Base-by-base conservation (phyloP, 1,140 invertebrate genomes). In the Sarcophaga bullata region DNA sequence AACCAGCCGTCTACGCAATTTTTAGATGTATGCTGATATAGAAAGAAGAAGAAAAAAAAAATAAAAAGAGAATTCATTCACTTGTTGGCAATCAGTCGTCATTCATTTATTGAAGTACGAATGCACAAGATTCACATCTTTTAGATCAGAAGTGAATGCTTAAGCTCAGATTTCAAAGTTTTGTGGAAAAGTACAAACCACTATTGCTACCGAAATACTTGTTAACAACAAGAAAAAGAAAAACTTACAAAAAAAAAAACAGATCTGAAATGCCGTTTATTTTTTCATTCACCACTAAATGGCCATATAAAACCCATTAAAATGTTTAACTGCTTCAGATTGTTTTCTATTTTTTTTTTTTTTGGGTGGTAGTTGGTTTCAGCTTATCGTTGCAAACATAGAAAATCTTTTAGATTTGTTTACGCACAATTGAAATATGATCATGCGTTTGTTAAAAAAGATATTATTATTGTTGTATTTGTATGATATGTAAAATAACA, bases 121-220 rank as follows among this genome's bases (percentile, higher is more conserved):
- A 19, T 68, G 4, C 1, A 52, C 50, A 52, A 17, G n/a, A 19
- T 68, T 68, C 62, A 68, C 62, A 68, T 68, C 15, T 68, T n/a
- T 68, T 25, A 68, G 62, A 19, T 68, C n/a, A 68, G n/a, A 68
- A 68, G 62, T 68, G 62, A 68, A 68, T 68, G 62, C 17, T 68
- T 68, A 68, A 19, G 62, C 62, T 68, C 62, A 19, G 17, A 68
- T 68, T 68, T 68, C 62, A 68, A 68, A 68, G 17, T 19, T 62
- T 68, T 68, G 62, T 19, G 50, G 25, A 37, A 37, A 58, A 15
- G 6, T 62, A n/a, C 11, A 62, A 62, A 68, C 62, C 62, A 3
- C 62, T 68, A 19, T 13, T 58, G 54, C 54, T 58, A 13, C 54
- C n/a, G 54, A 58, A 58, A 58, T n/a, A 58, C 54, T 58, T 58